phyloP scores from a whole-genome alignment of 2,888 invertebrate species.

The Nemurella pictetii region DNA sequence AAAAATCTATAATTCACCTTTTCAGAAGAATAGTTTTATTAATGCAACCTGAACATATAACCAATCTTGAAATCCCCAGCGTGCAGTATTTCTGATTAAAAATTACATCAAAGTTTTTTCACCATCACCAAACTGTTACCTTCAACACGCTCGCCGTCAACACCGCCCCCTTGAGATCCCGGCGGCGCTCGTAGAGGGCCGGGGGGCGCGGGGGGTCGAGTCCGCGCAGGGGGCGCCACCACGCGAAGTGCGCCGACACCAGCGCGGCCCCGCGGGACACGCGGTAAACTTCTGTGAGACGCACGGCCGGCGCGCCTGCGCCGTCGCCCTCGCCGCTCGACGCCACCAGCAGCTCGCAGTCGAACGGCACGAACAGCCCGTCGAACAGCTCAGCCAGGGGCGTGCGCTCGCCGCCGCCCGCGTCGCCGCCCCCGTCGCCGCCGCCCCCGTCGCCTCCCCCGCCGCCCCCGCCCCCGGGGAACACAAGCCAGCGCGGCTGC shows the following conservation, averaged over 20 bases:
- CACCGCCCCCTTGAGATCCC: neutral
- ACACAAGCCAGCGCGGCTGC: slow-evolving; percentile 28
- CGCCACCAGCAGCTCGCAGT: slow-evolving; percentile 33
- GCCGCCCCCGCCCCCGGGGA: neutral
- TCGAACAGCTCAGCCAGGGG: neutral
- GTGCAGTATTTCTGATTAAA: too few species aligned
- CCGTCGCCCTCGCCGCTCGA: neutral
- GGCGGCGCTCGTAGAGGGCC: neutral
- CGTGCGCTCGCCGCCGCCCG: too few species aligned
- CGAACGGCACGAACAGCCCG: slow-evolving; percentile 28
- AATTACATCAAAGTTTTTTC: too few species aligned
- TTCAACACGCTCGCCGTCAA: neutral
- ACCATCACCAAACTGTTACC: neutral
- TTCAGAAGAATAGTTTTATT: too few species aligned
- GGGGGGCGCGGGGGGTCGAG: neutral
- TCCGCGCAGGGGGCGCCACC: slow-evolving; percentile 8
- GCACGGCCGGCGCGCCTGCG: too few species aligned
- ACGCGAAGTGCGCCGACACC: neutral
- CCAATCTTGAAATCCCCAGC: too few species aligned
- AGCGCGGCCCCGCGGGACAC: neutral
- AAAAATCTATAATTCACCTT: too few species aligned
- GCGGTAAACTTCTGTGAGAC: slow-evolving; percentile 30
- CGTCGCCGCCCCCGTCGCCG: too few species aligned
- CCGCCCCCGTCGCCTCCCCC: neutral
- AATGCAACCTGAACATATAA: too few species aligned